Conservation (phyloP, 2,888 invertebrate genomes). For the Coelopa pilipes region DNA sequence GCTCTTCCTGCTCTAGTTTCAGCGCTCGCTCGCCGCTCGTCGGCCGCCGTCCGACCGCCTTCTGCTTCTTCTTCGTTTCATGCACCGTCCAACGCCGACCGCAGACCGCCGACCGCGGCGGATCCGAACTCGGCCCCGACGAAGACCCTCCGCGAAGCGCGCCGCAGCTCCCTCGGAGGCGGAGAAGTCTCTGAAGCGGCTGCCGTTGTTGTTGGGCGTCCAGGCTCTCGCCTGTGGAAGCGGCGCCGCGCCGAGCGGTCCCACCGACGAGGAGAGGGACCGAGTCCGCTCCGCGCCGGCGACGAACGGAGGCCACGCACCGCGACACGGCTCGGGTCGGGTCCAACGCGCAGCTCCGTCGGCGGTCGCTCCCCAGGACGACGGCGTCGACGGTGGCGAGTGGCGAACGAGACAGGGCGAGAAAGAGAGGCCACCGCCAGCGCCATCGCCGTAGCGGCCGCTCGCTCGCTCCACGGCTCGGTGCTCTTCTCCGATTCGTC, state of each 20-base stretch:
- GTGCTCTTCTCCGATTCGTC: not conserved
- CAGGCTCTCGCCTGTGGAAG: too few species aligned
- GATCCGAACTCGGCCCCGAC: too few species aligned
- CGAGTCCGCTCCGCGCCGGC: not conserved
- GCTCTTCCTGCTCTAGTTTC: constrained; percentile 67
- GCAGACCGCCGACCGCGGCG: not conserved
- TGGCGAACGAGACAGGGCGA: too few species aligned
- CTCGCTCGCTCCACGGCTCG: not conserved
- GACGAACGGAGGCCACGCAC: too few species aligned
- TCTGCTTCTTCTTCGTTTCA: not conserved
- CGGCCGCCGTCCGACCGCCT: not conserved
- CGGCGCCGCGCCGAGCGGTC: not conserved
- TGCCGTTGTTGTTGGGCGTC: not conserved
- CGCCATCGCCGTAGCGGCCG: not conserved
- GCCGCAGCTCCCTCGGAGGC: not conserved
- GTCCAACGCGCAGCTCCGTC: too few species aligned
- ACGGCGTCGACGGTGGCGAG: too few species aligned
- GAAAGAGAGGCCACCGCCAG: too few species aligned
- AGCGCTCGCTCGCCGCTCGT: constrained; percentile 45
- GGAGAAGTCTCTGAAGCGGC: constrained; percentile 4
- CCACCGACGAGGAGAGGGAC: too few species aligned
- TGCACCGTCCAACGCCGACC: not conserved
- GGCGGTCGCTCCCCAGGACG: too few species aligned
- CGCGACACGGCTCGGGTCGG: too few species aligned
- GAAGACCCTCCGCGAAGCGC: not conserved